These are phyloP conservation scores for Anagrus nilaparvatae DNA, from an alignment of 1,140 invertebrate genomes.

Conservation along the genomic window DNA sequence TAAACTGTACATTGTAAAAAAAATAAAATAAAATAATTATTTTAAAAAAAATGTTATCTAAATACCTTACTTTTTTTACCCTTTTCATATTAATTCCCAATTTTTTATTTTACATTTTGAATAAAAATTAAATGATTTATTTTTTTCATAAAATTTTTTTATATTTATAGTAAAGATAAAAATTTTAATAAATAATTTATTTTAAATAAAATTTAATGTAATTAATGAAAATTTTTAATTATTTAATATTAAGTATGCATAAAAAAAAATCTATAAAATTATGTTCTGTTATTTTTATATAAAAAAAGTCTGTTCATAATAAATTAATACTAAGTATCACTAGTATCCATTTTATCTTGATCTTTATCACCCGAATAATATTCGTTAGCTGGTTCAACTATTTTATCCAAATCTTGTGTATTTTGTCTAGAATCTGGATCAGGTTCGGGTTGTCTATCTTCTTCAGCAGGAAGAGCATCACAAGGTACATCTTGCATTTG, in stretches of 20 bases:
- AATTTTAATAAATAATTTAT: too few relatives aligned
- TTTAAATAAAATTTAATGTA: conserved; percentile 1
- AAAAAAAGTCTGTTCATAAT: too few relatives aligned
- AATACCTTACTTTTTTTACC: too few relatives aligned
- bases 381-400: conserved; percentile 81
- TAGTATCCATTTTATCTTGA: conserved; percentile 53
- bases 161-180: too few relatives aligned
- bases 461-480: conserved; percentile 56
- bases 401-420: conserved; percentile 71
- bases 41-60: too few relatives aligned
- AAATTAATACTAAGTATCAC: conserved; percentile 34
- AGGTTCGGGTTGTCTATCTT: conserved; percentile 59
- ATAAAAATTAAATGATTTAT: too few relatives aligned
- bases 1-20: too few relatives aligned
- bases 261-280: conserved; percentile 4
- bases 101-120: too few relatives aligned
- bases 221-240: neutral
- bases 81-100: too few relatives aligned
- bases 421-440: conserved; percentile 75
- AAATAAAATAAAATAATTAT: too few relatives aligned
- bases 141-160: too few relatives aligned
- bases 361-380: conserved; percentile 87
- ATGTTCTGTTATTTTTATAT: too few relatives aligned
- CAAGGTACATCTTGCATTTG: conserved; percentile 91
- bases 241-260: neutral